These are phyloP conservation scores for Struthidea cinerea DNA, from an alignment of 2,113 vertebrate species.

Conservation along the genomic window DNA sequence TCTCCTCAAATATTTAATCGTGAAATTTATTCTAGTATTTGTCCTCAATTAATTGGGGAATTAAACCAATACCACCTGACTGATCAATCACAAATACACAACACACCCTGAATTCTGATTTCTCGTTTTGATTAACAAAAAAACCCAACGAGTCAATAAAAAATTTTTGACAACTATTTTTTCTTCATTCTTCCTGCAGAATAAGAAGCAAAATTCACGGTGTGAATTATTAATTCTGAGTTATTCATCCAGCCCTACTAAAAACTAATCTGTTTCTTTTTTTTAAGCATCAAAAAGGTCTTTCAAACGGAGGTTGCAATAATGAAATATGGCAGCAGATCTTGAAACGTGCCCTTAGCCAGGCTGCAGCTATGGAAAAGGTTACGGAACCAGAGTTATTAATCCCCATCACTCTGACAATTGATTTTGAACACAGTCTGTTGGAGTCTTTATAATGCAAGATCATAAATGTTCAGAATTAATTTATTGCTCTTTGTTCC, in stretches of 20 bases:
- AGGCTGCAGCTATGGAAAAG: conserved; percentile 48
- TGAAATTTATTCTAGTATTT: not conserved
- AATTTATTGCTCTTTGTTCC: conserved; percentile 71
- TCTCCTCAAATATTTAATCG: not conserved
- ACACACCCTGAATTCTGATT: not conserved
- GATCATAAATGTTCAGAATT: conserved; percentile 68
- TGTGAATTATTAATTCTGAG: conserved; percentile 52
- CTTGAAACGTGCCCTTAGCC: conserved; percentile 28
- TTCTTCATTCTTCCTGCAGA: not conserved
- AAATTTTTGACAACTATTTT: conserved; percentile 8
- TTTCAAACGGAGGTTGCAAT: conserved; percentile 57
- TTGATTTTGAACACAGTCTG: conserved; percentile 67
- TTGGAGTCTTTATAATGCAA: conserved; percentile 64
- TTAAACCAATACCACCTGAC: not conserved
- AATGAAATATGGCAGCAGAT: conserved; percentile 66
- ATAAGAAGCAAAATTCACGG: conserved; percentile 7
- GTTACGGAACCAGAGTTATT: conserved; percentile 67
- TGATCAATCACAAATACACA: not conserved
- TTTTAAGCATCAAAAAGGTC: conserved; percentile 20
- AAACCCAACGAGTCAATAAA: not conserved
- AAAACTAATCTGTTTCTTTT: conserved; percentile 45
- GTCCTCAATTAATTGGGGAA: not conserved
- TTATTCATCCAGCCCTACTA: conserved; percentile 42
- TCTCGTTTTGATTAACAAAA: not conserved
- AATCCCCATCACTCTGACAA: conserved; percentile 71